Conservation (phyloP, 1,140 invertebrate species). For the Brachionus angularis region DNA sequence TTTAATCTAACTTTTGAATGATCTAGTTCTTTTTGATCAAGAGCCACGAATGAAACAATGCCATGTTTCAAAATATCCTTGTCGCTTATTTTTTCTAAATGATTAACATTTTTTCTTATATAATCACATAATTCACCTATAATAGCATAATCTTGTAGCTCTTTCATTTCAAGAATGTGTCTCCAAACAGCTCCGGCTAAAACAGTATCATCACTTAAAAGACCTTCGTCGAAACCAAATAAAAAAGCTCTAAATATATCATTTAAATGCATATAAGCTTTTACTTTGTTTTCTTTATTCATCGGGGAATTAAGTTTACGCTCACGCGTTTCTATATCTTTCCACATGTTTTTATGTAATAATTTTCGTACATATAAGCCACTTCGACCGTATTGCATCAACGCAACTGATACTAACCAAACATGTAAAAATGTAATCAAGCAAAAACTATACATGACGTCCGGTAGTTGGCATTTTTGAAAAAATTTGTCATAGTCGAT, state of each 20-base stretch:
- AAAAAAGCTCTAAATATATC: constrained; percentile 42
- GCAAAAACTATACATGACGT: constrained; percentile 40
- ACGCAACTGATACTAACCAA: constrained; percentile 33
- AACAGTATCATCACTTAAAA: constrained; percentile 38
- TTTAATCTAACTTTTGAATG: constrained; percentile 21
- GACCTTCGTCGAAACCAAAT: constrained; percentile 43
- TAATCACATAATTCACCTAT: not conserved
- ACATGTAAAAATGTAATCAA: constrained; percentile 41
- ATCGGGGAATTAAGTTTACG: constrained; percentile 25
- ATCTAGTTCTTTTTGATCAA: constrained; percentile 39
- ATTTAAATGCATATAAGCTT: constrained; percentile 34
- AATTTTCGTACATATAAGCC: constrained; percentile 29
- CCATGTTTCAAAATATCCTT: constrained; percentile 40
- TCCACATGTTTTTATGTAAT: constrained; percentile 44
- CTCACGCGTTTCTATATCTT: constrained; percentile 41
- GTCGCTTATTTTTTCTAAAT: constrained; percentile 43
- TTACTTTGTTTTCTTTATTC: constrained; percentile 25
- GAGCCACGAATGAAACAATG: constrained; percentile 27
- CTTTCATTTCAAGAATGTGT: constrained; percentile 27
- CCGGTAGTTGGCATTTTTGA: constrained; percentile 4
- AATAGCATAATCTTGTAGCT: constrained; percentile 23
- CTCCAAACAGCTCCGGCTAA: constrained; percentile 42
- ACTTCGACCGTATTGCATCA: constrained; percentile 41
- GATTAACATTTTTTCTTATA: constrained; percentile 38
- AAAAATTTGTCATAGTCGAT: constrained; percentile 42